Conservation (phyloP, 1,140 invertebrate species). For the Drosophila nebulosa region DNA sequence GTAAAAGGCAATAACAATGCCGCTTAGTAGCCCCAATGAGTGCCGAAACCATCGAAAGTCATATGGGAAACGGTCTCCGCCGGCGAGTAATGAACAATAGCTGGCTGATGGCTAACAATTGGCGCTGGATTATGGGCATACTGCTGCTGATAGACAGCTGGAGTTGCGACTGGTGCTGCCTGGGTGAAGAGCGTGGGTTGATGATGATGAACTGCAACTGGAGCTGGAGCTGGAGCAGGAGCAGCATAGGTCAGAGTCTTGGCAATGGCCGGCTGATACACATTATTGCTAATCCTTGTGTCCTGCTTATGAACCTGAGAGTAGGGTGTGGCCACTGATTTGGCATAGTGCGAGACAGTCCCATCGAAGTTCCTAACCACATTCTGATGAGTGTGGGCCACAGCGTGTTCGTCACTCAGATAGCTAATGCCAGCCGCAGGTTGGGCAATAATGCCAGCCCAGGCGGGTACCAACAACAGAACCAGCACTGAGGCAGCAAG, state of each 20-base stretch:
- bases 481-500: constrained; percentile 75
- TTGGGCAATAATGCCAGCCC: constrained; percentile 75
- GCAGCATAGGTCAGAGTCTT: constrained; percentile 74
- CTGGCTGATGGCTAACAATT: constrained; percentile 46
- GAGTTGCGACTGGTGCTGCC: constrained; percentile 7
- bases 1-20: background rate
- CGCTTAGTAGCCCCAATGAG: constrained; percentile 82
- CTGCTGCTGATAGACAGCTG: constrained; percentile 40
- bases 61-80: constrained; percentile 83
- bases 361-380: constrained; percentile 83
- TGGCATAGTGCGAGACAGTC: constrained; percentile 84
- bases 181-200: constrained; percentile 14
- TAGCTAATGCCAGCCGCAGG: constrained; percentile 56
- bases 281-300: constrained; percentile 84
- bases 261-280: constrained; percentile 77
- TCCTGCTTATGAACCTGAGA: constrained; percentile 85
- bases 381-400: constrained; percentile 83
- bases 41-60: constrained; percentile 82
- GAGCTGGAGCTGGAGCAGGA: constrained; percentile 59
- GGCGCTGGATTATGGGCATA: constrained; percentile 7
- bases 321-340: constrained; percentile 84
- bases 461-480: constrained; percentile 59
- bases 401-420: constrained; percentile 80
- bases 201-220: constrained; percentile 41
- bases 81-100: constrained; percentile 81